These are phyloP conservation scores for Omphaloscelis lunosa DNA, from an alignment of 2,888 invertebrate genomes.

Conservation along the genomic window DNA sequence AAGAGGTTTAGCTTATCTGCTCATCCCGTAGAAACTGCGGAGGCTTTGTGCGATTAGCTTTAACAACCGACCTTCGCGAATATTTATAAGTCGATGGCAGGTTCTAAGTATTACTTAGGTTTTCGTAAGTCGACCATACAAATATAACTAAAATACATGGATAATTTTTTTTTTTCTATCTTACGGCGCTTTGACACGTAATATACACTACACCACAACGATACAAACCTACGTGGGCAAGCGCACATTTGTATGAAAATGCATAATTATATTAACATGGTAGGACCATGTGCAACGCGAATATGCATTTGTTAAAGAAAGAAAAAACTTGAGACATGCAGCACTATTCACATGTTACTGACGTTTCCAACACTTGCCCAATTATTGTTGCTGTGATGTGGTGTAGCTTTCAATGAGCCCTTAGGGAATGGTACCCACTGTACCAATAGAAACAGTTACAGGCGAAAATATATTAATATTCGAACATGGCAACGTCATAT, in stretches of 20 bases:
- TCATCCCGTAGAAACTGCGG: too few relatives aligned
- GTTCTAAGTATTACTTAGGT: neutral
- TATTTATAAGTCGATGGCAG: neutral
- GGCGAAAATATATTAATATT: neutral
- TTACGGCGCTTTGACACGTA: too few relatives aligned
- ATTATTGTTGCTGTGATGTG: neutral
- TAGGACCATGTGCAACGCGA: too few relatives aligned
- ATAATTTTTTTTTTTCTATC: too few relatives aligned
- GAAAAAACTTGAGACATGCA: neutral
- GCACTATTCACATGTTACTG: neutral
- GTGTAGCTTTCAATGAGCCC: neutral
- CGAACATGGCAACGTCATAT: too few relatives aligned
- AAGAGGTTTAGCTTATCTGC: neutral
- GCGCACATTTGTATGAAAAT: too few relatives aligned
- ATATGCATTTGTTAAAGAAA: neutral
- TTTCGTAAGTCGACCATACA: too few relatives aligned
- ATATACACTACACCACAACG: too few relatives aligned
- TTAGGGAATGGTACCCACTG: neutral
- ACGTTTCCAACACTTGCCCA: neutral
- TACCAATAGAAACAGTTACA: neutral
- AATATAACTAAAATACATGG: too few relatives aligned
- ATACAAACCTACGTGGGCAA: too few relatives aligned
- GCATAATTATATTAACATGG: too few relatives aligned
- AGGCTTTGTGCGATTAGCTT: neutral
- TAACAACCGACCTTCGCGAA: neutral